Evolutionary conservation across 2,113 vertebrate species (phyloP).

Genomic region (Charadrius vociferus): DNA sequence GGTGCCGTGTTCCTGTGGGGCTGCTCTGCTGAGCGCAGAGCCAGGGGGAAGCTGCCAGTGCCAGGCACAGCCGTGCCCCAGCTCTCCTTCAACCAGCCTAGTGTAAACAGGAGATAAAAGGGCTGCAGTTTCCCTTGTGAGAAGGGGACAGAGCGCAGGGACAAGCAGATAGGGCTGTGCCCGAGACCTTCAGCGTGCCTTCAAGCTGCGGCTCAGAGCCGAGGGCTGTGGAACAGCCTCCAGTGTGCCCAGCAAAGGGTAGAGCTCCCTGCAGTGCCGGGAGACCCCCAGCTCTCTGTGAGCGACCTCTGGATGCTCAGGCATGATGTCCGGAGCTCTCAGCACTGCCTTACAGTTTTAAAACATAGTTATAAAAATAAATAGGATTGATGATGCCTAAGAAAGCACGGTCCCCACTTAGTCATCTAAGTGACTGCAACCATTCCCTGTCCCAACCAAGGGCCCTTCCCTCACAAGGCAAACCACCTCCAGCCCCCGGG

Average conservation of each 20-base stretch:
- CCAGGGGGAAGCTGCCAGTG: fast-evolving
- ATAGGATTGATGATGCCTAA: background rate
- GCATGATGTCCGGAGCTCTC: fast-evolving
- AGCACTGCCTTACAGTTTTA: fast-evolving
- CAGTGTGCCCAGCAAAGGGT: background rate
- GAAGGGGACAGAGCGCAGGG: background rate
- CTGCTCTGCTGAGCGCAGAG: background rate
- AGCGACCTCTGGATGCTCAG: fast-evolving
- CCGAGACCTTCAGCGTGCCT: fast-evolving
- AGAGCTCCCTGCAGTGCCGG: fast-evolving
- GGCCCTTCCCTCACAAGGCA: no score
- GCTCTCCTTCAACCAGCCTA: background rate
- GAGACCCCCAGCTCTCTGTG: background rate
- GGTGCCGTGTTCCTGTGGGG: fast-evolving
- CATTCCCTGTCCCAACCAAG: background rate
- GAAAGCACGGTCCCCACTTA: fast-evolving
- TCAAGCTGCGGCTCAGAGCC: background rate
- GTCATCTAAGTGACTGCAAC: background rate
- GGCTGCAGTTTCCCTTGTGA: background rate
- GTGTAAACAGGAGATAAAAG: conserved; percentile 40
- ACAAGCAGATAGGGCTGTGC: background rate
- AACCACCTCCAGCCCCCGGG: fast-evolving
- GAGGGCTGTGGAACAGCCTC: background rate
- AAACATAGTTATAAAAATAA: background rate
- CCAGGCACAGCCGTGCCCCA: fast-evolving